Evolutionary conservation across 2,797 vertebrate species (phyloP).

Genomic region (Erpetoichthys calabaricus): DNA sequence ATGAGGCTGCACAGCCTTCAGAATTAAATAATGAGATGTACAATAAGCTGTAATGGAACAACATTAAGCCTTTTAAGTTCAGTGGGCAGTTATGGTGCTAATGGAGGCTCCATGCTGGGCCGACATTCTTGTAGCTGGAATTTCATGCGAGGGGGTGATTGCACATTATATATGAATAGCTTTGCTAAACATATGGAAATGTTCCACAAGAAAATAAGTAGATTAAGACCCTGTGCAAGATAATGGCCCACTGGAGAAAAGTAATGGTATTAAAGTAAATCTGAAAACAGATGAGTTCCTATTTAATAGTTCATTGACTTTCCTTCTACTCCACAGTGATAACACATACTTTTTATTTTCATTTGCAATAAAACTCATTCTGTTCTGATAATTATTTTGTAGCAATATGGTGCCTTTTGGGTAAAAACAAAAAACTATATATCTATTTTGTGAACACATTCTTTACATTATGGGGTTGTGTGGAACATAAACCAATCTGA

Average conservation of each 20-base stretch:
- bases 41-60: constrained; percentile 35
- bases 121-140: constrained; percentile 35
- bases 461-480: constrained; percentile 22
- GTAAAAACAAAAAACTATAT: constrained; percentile 15
- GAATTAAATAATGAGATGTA: constrained; percentile 36
- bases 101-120: constrained; percentile 47
- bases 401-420: constrained; percentile 23
- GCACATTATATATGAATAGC: constrained; percentile 48
- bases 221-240: constrained; percentile 24
- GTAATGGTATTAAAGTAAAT: constrained; percentile 61
- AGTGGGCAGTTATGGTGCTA: constrained; percentile 36
- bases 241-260: constrained; percentile 39
- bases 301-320: constrained; percentile 81
- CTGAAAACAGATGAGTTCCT: constrained; percentile 73
- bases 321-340: constrained; percentile 43
- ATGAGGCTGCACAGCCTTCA: neutral
- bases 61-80: constrained; percentile 40
- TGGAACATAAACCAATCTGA: no score
- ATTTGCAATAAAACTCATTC: constrained; percentile 40
- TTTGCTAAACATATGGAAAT: constrained; percentile 39
- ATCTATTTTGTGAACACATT: constrained; percentile 44
- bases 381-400: constrained; percentile 36
- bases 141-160: constrained; percentile 37
- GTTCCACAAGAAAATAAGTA: constrained; percentile 12
- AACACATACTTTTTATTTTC: constrained; percentile 35